A percentile compares a stretch with the other conserved stretches of the same genome.
These are phyloP conservation scores for Pegea sp. DNA, from an alignment of 23 tunicate genomes.

Conservation along the genomic window DNA sequence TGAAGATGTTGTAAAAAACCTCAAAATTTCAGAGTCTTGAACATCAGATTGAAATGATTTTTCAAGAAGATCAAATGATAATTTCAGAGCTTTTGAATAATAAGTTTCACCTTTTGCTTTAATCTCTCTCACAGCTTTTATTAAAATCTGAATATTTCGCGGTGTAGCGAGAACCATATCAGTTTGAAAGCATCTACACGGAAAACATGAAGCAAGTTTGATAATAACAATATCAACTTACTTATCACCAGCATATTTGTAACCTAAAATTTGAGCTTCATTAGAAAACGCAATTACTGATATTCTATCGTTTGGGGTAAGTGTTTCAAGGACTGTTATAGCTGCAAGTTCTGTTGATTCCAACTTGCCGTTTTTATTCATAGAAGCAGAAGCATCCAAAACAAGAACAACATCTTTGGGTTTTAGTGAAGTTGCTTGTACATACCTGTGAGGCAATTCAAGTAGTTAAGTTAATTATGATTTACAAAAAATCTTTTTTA, in stretches of 20 bases:
- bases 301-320: slow-evolving; percentile 53
- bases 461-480: too few relatives aligned
- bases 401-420: slow-evolving; percentile 64
- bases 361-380: slow-evolving; percentile 25
- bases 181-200: slow-evolving; percentile 20
- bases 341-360: slow-evolving; percentile 47
- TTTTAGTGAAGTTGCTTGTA: slow-evolving; percentile 69
- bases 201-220: background rate
- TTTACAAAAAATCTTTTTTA: background rate
- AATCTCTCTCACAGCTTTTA: slow-evolving; percentile 10
- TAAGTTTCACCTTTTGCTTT: slow-evolving; percentile 44
- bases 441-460: too few relatives aligned
- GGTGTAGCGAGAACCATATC: slow-evolving; percentile 58
- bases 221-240: slow-evolving; percentile 1
- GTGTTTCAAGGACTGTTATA: slow-evolving; percentile 29
- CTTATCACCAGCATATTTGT: background rate
- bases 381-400: slow-evolving; percentile 61
- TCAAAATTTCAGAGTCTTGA: slow-evolving; percentile 4
- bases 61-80: slow-evolving; percentile 49
- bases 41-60: slow-evolving; percentile 25
- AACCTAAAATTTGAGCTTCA: slow-evolving; percentile 39
- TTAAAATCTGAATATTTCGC: slow-evolving; percentile 25
- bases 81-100: slow-evolving; percentile 26
- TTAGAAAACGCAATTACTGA: slow-evolving; percentile 51
- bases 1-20: too few relatives aligned